Evolutionary conservation across 2,113 vertebrate genomes (phyloP), one percentile per base, ranked within the genome.

Genomic region (Pycnonotus jocosus): DNA sequence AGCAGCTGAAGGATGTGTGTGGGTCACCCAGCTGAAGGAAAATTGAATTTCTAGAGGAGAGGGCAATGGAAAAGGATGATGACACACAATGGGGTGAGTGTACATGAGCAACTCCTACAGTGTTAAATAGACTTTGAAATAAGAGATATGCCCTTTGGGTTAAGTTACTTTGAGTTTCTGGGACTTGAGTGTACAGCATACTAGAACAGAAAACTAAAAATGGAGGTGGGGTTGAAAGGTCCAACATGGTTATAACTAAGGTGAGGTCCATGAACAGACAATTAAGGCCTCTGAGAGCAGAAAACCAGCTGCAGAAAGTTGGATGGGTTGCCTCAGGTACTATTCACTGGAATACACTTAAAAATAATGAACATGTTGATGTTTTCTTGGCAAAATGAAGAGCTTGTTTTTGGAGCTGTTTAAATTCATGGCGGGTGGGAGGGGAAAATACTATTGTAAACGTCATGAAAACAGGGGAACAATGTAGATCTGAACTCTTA

Each of bases 401-500:
- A 38, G 12, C 53, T 76, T 88, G 45, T 86, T 88, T 90, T 94
- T 90, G 54, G 68, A 92, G 60, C 33, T 28, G 24, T 86, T 92
- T 73, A 73, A 70, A 83, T 86, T 86, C 28, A 24, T 56, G 69
- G 58, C 21, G 54, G 31, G 56, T 70, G 16, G 30, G 51, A 22
- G 38, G n/a, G 47, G 76, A 93, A 86, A 28, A 15, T 24, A 22
- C 50, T 86, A 5, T 82, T 92, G 64, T 92, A 66, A 50, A 51
- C 1, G 1, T 86, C 44, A 83, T 78, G 44, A 90, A 92, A 93
- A 58, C 4, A 38, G 19, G 11, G 76, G 80, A 93, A 90, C 88
- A 94, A 90, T 93, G 79, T 88, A 92, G 86, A 74, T 95, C 64
- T 94, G 69, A 16, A 61, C 54, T 88, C 44, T 19, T 93, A 76